Base-by-base conservation (phyloP, 2,113 vertebrate species). In the Podocnemis expansa region DNA sequence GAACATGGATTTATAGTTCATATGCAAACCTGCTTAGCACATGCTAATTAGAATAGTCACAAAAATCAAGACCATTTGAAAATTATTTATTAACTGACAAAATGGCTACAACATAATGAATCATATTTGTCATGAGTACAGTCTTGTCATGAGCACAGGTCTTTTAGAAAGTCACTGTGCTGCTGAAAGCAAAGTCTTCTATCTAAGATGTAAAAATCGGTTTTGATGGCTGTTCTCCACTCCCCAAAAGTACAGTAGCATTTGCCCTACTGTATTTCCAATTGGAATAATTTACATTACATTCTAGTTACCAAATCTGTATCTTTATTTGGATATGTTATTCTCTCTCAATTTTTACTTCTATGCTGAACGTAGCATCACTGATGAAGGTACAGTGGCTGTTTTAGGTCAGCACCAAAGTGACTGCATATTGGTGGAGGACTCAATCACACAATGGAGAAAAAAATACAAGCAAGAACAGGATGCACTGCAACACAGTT, bases 321-420 rank as follows among this genome's bases (percentile, higher is more conserved):
- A 10, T 55, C 21, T 3, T 85, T 90, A 83, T 19, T 9, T 19
- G 24, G 52, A 67, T 84, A 75, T 60, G 6, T 7, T 80, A 11
- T 19, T 54, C 0, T 90, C 80, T 87, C 41, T 45, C 73, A 45
- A 16, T 89, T 29, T 29, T 80, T 78, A 21, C 27, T 93, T 24
- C 41, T 85, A 79, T 38, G 22, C 1, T 88, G 2, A 43, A 70
- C 51, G 63, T 19, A 22, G 3, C 55, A 79, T 43, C 19, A 2
- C 25, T 91, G 16, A 67, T 25, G 47, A 95, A 87, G 8, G 54
- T 19, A 47, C 8, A 67, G 14, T 41, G 34, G 0, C 9, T 60
- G 4, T 21, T 70, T 86, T 13, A 0, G 0, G 29, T 84, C 5
- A 51, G 11, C 27, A 1, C 2, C 19, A 21, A 19, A 4, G n/a